Conservation (phyloP, 2,888 invertebrate genomes). For the Spisula subtruncata region DNA sequence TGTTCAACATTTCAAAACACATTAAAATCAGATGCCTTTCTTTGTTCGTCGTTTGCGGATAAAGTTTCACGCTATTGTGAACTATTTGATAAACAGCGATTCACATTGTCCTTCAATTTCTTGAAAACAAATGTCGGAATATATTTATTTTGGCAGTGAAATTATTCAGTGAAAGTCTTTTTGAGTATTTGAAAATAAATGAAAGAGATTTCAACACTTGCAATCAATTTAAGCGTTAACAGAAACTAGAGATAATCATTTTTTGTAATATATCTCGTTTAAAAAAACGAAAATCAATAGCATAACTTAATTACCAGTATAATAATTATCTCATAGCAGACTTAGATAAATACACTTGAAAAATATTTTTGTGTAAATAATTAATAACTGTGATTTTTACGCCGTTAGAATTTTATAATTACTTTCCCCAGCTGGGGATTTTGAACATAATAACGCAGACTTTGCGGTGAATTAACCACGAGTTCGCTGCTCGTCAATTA, state of each 20-base stretch:
- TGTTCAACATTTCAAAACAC: background rate
- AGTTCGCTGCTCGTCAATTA: background rate
- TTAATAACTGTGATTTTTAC: background rate
- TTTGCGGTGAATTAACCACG: background rate
- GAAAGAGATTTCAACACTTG: no score
- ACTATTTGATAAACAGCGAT: background rate
- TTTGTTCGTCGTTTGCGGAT: background rate
- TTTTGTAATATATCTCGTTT: no score
- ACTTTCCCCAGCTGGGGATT: background rate
- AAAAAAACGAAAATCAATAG: no score
- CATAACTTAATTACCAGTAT: no score
- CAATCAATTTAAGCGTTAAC: background rate
- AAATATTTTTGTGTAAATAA: background rate
- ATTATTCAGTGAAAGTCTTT: background rate
- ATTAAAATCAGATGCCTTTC: background rate
- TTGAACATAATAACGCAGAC: no score
- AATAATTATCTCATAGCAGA: background rate
- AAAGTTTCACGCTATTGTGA: background rate
- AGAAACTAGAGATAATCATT: background rate
- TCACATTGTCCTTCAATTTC: background rate
- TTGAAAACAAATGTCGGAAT: background rate
- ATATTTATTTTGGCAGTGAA: background rate
- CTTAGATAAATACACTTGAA: background rate
- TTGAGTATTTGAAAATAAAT: background rate
- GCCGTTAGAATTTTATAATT: background rate